A percentile compares a stretch with the other conserved stretches of the same genome.
These are phyloP conservation scores for Pseudochirops corinnae DNA, from an alignment of 2,797 vertebrate genomes.

Conservation along the genomic window DNA sequence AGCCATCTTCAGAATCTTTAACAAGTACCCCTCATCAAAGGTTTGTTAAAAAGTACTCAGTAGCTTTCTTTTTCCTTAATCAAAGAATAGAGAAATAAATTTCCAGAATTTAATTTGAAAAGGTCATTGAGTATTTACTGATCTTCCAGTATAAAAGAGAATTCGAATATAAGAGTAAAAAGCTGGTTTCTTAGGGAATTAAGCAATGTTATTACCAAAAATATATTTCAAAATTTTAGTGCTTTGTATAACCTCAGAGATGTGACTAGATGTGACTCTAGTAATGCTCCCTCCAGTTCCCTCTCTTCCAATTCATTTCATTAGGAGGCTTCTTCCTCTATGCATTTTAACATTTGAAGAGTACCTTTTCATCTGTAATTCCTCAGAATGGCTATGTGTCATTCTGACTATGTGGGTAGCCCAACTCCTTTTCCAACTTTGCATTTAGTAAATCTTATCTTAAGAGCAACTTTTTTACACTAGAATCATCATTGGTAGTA, in stretches of 20 bases:
- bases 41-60: constrained; percentile 83
- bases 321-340: background rate
- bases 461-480: background rate
- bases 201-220: background rate
- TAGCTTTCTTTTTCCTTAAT: constrained; percentile 10
- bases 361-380: background rate
- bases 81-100: background rate
- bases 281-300: background rate
- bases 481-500: background rate
- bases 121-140: background rate
- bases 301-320: background rate
- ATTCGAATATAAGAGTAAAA: background rate
- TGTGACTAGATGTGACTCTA: background rate
- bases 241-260: background rate
- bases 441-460: background rate
- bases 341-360: background rate
- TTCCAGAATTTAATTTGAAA: background rate
- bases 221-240: background rate
- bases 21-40: constrained; percentile 94
- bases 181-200: background rate
- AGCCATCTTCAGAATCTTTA: constrained; percentile 98
- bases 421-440: background rate
- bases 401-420: background rate
- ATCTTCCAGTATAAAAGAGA: background rate
- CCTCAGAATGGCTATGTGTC: background rate